Evolutionary conservation across 2,797 vertebrate genomes (phyloP).

Genomic region (Morelia viridis): DNA sequence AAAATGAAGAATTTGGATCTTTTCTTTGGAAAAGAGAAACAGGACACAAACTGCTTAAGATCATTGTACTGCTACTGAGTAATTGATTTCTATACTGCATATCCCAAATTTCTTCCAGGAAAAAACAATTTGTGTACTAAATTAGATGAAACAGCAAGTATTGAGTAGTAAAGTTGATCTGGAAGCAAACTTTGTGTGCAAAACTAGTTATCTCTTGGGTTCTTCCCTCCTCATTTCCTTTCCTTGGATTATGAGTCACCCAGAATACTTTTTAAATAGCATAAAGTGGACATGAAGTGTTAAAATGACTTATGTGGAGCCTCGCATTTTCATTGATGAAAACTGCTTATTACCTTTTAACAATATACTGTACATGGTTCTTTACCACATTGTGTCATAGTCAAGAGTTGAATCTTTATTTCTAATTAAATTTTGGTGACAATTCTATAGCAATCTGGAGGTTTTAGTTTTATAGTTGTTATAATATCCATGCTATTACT

Average conservation of each 20-base stretch:
- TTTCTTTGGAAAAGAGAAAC: background rate
- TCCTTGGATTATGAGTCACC: background rate
- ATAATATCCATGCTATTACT: background rate
- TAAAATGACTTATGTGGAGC: background rate
- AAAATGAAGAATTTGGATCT: background rate
- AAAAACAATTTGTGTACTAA: background rate
- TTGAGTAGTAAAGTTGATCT: background rate
- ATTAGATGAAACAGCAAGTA: background rate
- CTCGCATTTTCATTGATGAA: background rate
- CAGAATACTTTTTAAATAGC: background rate
- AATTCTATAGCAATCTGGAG: background rate
- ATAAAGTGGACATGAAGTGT: background rate
- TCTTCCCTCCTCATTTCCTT: background rate
- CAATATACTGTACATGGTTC: background rate
- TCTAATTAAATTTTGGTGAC: background rate
- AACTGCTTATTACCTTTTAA: background rate
- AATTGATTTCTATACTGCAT: background rate
- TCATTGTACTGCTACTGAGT: accelerated
- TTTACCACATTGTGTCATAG: background rate
- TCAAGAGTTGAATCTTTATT: background rate
- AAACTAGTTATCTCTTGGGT: background rate
- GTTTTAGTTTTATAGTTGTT: background rate
- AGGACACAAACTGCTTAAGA: background rate
- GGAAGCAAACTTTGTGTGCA: background rate
- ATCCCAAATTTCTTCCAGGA: background rate